Evolutionary conservation across 2,113 vertebrate species (phyloP).

Genomic region (Delphinus delphis): DNA sequence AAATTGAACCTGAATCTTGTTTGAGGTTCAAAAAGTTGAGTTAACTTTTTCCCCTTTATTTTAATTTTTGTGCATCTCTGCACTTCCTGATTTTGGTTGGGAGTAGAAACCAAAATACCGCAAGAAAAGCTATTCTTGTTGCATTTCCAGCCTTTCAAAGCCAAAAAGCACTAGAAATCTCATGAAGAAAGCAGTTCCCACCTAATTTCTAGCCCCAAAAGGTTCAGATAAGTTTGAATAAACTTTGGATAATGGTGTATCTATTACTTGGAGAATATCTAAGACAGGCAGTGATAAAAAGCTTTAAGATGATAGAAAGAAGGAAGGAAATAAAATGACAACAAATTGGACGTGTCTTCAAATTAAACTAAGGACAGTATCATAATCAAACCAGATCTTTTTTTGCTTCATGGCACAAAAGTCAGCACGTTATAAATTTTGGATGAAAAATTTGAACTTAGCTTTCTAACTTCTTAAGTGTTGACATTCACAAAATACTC

Average conservation of each 20-base stretch:
- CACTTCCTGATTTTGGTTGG: conserved; percentile 80
- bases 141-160: conserved; percentile 76
- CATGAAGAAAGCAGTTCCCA: conserved; percentile 78
- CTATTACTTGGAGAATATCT: conserved; percentile 49
- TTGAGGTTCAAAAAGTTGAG: conserved; percentile 79
- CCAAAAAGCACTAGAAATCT: conserved; percentile 79
- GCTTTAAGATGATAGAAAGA: conserved; percentile 12
- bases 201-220: conserved; percentile 75
- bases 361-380: conserved; percentile 7
- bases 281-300: conserved; percentile 37
- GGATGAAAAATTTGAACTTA: background rate
- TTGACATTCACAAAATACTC: conserved; percentile 23
- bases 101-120: conserved; percentile 83
- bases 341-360: conserved; percentile 35
- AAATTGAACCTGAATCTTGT: conserved; percentile 78
- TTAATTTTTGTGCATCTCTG: conserved; percentile 82
- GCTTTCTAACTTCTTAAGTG: conserved; percentile 1
- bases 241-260: conserved; percentile 70
- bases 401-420: background rate
- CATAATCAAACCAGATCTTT: background rate
- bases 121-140: conserved; percentile 84
- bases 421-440: background rate
- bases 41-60: conserved; percentile 81
- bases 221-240: conserved; percentile 79
- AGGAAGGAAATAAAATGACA: conserved; percentile 48